Conservation (phyloP, 2,888 invertebrate species). For the Schizotus pectinicornis region DNA sequence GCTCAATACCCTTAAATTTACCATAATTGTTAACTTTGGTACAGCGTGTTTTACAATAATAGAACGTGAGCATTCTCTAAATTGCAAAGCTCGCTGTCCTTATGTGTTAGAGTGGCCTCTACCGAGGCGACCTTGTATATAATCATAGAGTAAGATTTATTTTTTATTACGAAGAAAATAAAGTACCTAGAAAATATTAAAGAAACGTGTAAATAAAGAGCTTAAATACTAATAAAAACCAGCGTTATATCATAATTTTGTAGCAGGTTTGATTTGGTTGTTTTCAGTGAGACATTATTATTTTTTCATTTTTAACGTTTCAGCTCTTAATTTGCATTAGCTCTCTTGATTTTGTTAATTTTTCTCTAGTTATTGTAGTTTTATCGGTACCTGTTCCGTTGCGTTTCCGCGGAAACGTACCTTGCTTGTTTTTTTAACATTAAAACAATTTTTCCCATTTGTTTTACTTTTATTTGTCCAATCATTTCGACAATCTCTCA, state of each 20-base stretch:
- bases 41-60: conserved; percentile 10
- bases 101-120: conserved; percentile 21
- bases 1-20: conserved; percentile 23
- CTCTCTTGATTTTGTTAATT: conserved; percentile 9
- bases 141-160: conserved; percentile 40
- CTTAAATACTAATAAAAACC: conserved; percentile 6
- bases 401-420: conserved; percentile 6
- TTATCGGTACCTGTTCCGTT: conserved; percentile 26
- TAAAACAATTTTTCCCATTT: conserved; percentile 22
- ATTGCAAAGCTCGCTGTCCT: conserved; percentile 4
- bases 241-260: conserved; percentile 17
- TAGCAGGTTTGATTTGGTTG: conserved; percentile 11
- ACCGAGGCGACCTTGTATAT: conserved; percentile 33
- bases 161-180: conserved; percentile 32
- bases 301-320: conserved; percentile 13
- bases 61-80: conserved; percentile 2
- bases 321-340: conserved; percentile 17
- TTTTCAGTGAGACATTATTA: conserved; percentile 1
- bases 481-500: conserved; percentile 34
- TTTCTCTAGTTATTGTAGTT: conserved; percentile 5
- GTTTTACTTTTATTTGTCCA: conserved; percentile 9
- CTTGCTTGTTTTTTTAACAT: conserved; percentile 28
- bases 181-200: conserved; percentile 27
- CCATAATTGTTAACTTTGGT: conserved; percentile 22
- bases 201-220: conserved; percentile 7